Evolutionary conservation across 2,113 vertebrate species (phyloP).

Genomic region (Vimba vimba): DNA sequence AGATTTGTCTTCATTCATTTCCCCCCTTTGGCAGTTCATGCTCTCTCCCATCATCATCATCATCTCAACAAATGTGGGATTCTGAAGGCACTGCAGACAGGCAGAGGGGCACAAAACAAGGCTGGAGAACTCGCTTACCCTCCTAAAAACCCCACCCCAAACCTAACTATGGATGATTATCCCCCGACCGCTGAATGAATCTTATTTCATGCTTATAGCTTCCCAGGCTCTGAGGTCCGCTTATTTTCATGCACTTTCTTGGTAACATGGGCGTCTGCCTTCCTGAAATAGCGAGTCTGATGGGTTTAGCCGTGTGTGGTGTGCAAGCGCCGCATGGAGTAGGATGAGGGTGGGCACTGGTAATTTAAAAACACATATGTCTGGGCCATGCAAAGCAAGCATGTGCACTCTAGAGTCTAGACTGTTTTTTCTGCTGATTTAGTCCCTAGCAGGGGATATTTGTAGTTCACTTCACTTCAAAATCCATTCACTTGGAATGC

Average conservation of each 20-base stretch:
- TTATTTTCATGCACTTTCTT: constrained; percentile 22
- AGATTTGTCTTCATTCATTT: constrained; percentile 3
- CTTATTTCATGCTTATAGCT: constrained; percentile 13
- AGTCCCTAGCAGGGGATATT: background rate
- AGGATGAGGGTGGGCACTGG: constrained; percentile 3
- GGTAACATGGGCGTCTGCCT: constrained; percentile 28
- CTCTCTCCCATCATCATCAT: background rate
- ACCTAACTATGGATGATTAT: background rate
- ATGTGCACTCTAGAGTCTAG: background rate
- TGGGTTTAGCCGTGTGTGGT: constrained; percentile 27
- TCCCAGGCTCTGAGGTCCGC: background rate
- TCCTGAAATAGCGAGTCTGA: constrained; percentile 36
- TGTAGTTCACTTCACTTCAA: background rate
- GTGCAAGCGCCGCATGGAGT: constrained; percentile 1
- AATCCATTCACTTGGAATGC: background rate
- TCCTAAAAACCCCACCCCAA: constrained; percentile 4
- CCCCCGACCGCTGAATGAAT: background rate
- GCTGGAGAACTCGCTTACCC: background rate
- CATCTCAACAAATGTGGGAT: background rate
- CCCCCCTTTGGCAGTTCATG: background rate
- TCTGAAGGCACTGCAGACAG: background rate
- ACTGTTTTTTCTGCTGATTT: background rate
- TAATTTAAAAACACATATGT: constrained; percentile 15
- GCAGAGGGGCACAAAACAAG: background rate
- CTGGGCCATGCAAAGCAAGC: background rate